A percentile compares a stretch with the other conserved stretches of the same genome.
phyloP scores from a whole-genome alignment of 1,140 invertebrate species.

The Lerema accius region DNA sequence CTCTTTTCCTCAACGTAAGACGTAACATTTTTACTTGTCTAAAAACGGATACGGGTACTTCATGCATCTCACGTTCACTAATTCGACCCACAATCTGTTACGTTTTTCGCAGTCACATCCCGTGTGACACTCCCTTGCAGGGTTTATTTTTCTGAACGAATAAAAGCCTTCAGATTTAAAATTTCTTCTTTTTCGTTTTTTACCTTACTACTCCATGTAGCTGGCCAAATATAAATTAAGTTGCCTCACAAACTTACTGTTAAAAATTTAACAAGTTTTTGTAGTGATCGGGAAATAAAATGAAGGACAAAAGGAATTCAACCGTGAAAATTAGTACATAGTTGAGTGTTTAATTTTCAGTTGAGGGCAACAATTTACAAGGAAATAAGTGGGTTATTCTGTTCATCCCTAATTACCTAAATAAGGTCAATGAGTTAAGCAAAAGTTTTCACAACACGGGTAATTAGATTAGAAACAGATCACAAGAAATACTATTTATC shows the following conservation, averaged over 20 bases:
- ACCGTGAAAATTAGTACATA: conserved; percentile 4
- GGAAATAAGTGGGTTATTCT: conserved; percentile 13
- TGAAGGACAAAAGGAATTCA: conserved; percentile 3
- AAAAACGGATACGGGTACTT: neutral
- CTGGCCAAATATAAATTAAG: no score
- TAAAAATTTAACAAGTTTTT: no score
- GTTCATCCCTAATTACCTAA: conserved; percentile 9
- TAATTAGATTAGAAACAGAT: neutral
- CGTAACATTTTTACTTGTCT: neutral
- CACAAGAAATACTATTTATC: no score
- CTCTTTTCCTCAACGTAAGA: neutral
- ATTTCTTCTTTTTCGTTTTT: no score
- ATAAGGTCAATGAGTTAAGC: neutral
- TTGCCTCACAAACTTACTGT: no score
- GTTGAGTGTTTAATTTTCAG: conserved; percentile 5
- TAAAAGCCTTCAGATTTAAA: no score
- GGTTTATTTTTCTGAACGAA: no score
- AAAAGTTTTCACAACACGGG: neutral
- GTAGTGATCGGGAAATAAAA: no score
- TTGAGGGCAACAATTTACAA: conserved; percentile 10
- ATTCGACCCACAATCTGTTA: conserved; percentile 2
- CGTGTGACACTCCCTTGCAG: no score
- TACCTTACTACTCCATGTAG: no score
- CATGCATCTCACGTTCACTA: conserved; percentile 1
- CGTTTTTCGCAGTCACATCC: neutral